Conservation (phyloP, 2,888 invertebrate species). For the Nephrotoma flavescens region DNA sequence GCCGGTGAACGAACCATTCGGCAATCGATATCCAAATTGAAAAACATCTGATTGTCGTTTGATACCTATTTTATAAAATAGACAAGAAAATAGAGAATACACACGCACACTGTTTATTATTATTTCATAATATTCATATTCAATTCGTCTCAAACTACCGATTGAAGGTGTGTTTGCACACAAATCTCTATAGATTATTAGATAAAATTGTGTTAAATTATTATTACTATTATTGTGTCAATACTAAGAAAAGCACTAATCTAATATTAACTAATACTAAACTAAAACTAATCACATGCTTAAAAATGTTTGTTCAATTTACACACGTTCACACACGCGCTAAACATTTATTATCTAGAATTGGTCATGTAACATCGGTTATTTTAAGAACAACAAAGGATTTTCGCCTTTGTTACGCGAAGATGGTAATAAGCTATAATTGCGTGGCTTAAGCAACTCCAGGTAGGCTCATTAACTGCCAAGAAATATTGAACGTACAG, state of each 20-base stretch:
- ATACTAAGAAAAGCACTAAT: background rate
- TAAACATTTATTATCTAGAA: background rate
- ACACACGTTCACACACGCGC: background rate
- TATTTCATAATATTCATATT: background rate
- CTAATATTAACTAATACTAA: no score
- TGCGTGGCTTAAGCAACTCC: no score
- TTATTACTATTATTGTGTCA: background rate
- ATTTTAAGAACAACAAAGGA: no score
- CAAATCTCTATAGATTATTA: background rate
- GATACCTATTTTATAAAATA: constrained; percentile 16
- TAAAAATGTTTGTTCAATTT: no score
- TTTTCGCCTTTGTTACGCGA: no score
- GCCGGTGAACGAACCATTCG: constrained; percentile 28
- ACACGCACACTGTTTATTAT: background rate
- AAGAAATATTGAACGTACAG: no score
- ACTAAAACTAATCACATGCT: no score
- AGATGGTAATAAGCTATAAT: no score
- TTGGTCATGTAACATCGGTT: no score
- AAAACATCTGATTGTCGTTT: constrained; percentile 20
- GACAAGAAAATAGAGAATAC: background rate
- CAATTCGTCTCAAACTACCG: background rate
- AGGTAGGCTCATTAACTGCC: no score
- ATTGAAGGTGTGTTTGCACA: background rate
- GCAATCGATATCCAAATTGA: constrained; percentile 23
- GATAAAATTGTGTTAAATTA: background rate